These are phyloP conservation scores for Erinaceus europaeus DNA, from an alignment of 2,113 vertebrate genomes.

Conservation along the genomic window DNA sequence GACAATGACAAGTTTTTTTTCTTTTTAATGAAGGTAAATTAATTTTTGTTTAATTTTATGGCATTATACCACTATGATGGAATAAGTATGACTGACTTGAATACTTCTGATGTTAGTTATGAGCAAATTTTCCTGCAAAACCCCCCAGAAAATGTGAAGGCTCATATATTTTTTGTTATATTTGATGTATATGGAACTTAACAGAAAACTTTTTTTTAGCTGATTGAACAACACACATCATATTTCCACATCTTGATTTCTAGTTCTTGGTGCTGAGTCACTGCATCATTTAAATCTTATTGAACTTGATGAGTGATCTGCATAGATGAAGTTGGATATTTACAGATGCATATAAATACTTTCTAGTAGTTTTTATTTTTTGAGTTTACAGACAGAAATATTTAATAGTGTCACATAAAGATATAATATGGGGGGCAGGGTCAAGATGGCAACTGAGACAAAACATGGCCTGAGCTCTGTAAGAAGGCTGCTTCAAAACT, in stretches of 20 bases:
- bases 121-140: background rate
- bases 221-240: background rate
- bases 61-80: background rate
- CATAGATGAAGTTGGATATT: background rate
- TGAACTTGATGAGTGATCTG: background rate
- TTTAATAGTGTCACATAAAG: no score
- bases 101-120: background rate
- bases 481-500: no score
- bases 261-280: background rate
- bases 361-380: background rate
- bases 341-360: background rate
- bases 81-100: background rate
- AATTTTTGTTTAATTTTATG: background rate
- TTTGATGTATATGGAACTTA: background rate
- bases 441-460: no score
- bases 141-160: background rate
- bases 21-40: conserved; percentile 12
- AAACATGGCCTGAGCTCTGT: no score
- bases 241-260: background rate
- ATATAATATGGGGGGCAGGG: no score
- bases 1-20: background rate
- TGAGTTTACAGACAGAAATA: background rate
- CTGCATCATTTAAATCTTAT: background rate
- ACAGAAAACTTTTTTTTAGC: background rate
- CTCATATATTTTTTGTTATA: background rate